These are phyloP conservation scores for Montipora capitata DNA, from an alignment of 92 coral and sea anemone species.

Conservation along the genomic window DNA sequence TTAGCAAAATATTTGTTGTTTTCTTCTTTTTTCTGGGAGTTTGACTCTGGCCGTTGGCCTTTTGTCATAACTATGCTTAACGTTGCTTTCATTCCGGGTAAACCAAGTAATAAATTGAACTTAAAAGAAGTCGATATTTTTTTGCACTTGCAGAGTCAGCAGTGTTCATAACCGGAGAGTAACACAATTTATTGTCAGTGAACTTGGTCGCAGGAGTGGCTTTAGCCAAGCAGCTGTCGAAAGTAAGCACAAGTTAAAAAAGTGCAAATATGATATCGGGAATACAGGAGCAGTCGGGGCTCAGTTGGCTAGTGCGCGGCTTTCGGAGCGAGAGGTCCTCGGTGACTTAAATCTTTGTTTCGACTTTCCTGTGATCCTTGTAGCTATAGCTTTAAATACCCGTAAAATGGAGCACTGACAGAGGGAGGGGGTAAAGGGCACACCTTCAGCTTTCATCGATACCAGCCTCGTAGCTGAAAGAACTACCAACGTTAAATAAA, in stretches of 20 bases:
- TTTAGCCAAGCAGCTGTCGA: conserved; percentile 31
- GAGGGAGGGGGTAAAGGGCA: too few relatives aligned
- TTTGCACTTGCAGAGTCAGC: conserved; percentile 33
- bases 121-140: conserved; percentile 3
- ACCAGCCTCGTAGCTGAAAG: too few relatives aligned
- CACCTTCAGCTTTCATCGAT: too few relatives aligned
- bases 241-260: conserved; percentile 17
- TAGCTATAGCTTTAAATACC: too few relatives aligned
- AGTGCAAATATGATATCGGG: too few relatives aligned
- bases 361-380: too few relatives aligned
- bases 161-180: conserved; percentile 22
- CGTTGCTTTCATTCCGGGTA: conserved; percentile 20
- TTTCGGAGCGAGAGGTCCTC: too few relatives aligned
- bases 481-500: too few relatives aligned
- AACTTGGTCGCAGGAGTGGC: conserved; percentile 28
- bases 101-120: conserved; percentile 7
- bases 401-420: too few relatives aligned
- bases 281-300: too few relatives aligned
- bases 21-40: conserved; percentile 10
- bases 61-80: conserved; percentile 5
- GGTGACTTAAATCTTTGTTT: too few relatives aligned
- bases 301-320: too few relatives aligned
- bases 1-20: conserved; percentile 18
- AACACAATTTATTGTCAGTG: conserved; percentile 23
- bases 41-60: conserved; percentile 12